Conservation (phyloP, 2,797 vertebrate genomes). For the Sandelia bainsii region DNA sequence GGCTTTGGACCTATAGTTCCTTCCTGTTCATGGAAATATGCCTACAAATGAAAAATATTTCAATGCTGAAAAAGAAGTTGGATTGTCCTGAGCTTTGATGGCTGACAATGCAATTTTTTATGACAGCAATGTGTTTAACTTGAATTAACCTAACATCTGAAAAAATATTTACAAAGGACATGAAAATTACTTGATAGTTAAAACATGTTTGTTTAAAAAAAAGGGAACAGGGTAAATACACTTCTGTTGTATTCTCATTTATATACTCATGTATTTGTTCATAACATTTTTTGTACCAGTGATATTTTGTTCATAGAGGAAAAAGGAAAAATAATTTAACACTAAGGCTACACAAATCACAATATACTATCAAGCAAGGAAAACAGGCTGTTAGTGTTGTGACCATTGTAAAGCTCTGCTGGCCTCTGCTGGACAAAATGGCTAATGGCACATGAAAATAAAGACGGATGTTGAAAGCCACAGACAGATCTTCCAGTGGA, state of each 20-base stretch:
- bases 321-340: background rate
- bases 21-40: slow-evolving; percentile 84
- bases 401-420: slow-evolving; percentile 64
- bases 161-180: slow-evolving; percentile 19
- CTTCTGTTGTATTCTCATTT: background rate
- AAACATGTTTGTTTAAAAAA: slow-evolving; percentile 3
- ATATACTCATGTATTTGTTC: background rate
- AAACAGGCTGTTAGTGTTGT: background rate
- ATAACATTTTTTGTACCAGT: background rate
- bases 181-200: background rate
- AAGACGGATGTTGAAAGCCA: too few relatives aligned
- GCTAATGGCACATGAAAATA: background rate
- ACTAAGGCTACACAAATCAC: background rate
- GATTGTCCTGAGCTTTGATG: slow-evolving; percentile 50
- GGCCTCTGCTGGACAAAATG: slow-evolving; percentile 78
- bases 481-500: background rate
- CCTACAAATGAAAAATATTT: slow-evolving; percentile 62
- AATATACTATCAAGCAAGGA: background rate
- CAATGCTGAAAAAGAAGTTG: slow-evolving; percentile 36
- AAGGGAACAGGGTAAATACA: background rate
- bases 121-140: slow-evolving; percentile 59
- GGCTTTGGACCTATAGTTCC: slow-evolving; percentile 81
- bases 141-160: slow-evolving; percentile 44
- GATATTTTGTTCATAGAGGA: background rate
- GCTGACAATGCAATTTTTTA: slow-evolving; percentile 53